Conservation (phyloP, 2,113 vertebrate genomes). For the Sphyrna mokarran region DNA sequence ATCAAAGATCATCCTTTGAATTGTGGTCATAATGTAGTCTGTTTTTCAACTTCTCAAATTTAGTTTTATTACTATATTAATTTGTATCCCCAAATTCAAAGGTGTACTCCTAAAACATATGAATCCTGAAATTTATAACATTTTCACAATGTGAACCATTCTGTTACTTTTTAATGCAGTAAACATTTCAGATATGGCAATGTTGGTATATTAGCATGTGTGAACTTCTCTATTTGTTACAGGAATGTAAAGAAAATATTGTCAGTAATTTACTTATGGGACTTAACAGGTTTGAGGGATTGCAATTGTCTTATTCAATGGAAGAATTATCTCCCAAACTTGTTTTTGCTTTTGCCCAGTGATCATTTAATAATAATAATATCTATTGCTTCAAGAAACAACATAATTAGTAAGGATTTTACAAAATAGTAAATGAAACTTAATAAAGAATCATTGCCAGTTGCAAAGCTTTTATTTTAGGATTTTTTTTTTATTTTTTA, state of each 20-base stretch:
- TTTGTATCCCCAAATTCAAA: too few species aligned
- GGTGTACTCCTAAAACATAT: too few species aligned
- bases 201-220: neutral
- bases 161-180: neutral
- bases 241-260: neutral
- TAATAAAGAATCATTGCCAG: too few species aligned
- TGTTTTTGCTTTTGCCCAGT: neutral
- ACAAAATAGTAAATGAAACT: neutral
- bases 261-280: neutral
- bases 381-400: slow-evolving; percentile 5
- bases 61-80: too few species aligned
- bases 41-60: too few species aligned
- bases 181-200: neutral
- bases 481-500: too few species aligned
- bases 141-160: neutral
- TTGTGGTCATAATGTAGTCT: too few species aligned
- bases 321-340: neutral
- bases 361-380: neutral
- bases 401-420: neutral
- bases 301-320: neutral
- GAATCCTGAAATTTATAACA: too few species aligned
- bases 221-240: neutral
- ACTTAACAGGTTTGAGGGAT: neutral
- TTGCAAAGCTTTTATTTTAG: too few species aligned
- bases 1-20: too few species aligned